These are phyloP conservation scores for Ceramica pisi DNA, from an alignment of 2,888 invertebrate species.

Conservation along the genomic window DNA sequence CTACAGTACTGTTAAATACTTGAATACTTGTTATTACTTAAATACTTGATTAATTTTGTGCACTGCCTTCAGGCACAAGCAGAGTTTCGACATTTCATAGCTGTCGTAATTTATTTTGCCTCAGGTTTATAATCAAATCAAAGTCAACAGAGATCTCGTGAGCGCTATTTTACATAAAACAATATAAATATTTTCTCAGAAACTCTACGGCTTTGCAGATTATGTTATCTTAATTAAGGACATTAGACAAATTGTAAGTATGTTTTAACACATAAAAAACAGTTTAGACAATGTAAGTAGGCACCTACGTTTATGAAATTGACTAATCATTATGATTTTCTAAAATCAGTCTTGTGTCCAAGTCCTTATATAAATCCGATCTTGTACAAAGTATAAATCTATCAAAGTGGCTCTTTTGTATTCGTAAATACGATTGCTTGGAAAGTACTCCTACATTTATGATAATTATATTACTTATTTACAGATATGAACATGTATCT, in stretches of 20 bases:
- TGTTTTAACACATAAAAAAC: not conserved
- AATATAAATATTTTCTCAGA: constrained; percentile 32
- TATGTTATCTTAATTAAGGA: constrained; percentile 26
- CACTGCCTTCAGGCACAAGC: not conserved
- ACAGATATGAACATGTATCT: constrained; percentile 14
- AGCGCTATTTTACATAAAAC: constrained; percentile 31
- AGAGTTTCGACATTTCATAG: constrained; percentile 5
- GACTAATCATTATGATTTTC: not conserved
- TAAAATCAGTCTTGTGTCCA: not conserved
- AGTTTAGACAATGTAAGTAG: not conserved
- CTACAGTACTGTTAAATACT: too few relatives aligned
- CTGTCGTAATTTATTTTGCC: constrained; percentile 7
- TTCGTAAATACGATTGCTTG: constrained; percentile 31
- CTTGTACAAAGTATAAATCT: constrained; percentile 44
- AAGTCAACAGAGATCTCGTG: constrained; percentile 33
- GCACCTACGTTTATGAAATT: not conserved
- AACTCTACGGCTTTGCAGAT: constrained; percentile 34
- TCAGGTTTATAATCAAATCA: constrained; percentile 21
- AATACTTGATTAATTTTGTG: not conserved
- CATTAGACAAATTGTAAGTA: constrained; percentile 5
- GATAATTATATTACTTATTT: constrained; percentile 35
- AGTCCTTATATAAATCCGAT: constrained; percentile 27
- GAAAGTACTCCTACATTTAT: constrained; percentile 18
- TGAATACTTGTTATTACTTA: too few relatives aligned
- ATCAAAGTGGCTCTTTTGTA: constrained; percentile 48